phyloP scores from a whole-genome alignment of 2,888 invertebrate genomes.

The Busseola fusca region DNA sequence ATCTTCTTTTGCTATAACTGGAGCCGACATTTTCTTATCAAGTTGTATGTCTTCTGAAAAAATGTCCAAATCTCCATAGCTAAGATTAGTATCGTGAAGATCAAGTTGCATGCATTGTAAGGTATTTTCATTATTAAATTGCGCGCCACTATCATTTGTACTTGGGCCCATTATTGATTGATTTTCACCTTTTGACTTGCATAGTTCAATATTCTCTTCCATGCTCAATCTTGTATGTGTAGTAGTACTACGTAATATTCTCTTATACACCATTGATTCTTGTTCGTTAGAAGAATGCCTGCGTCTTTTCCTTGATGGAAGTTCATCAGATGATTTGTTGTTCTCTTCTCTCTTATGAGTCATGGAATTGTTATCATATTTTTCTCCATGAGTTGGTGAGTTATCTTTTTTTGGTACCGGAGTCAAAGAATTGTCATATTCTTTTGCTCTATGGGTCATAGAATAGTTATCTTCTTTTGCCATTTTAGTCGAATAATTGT shows the following conservation, averaged over 20 bases:
- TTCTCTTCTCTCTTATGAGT: constrained; percentile 1
- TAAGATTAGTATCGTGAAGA: constrained; percentile 34
- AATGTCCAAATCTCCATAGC: constrained; percentile 68
- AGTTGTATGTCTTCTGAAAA: constrained; percentile 55
- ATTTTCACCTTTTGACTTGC: constrained; percentile 7
- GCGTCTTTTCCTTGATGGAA: constrained; percentile 55
- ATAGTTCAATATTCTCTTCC: constrained; percentile 33
- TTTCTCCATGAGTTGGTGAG: too few species aligned
- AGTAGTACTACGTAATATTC: constrained; percentile 71
- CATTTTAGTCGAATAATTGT: background rate
- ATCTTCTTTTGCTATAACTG: constrained; percentile 13
- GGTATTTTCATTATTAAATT: constrained; percentile 4
- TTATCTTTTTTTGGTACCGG: too few species aligned
- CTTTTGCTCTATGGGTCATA: background rate
- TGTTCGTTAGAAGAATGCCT: constrained; percentile 63
- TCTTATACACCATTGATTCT: constrained; percentile 37
- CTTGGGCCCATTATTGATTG: background rate
- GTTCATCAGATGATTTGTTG: constrained; percentile 16
- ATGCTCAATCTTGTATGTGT: constrained; percentile 17
- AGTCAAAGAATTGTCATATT: background rate
- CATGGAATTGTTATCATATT: constrained; percentile 4
- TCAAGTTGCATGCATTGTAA: constrained; percentile 2
- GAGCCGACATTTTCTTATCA: constrained; percentile 11
- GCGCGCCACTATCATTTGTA: constrained; percentile 5
- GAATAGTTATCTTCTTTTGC: background rate